Percentiles rank a stretch among this genome's conserved stretches.
These are phyloP conservation scores for Eupithecia abbreviata DNA, from an alignment of 2,888 invertebrate genomes.

Conservation along the genomic window DNA sequence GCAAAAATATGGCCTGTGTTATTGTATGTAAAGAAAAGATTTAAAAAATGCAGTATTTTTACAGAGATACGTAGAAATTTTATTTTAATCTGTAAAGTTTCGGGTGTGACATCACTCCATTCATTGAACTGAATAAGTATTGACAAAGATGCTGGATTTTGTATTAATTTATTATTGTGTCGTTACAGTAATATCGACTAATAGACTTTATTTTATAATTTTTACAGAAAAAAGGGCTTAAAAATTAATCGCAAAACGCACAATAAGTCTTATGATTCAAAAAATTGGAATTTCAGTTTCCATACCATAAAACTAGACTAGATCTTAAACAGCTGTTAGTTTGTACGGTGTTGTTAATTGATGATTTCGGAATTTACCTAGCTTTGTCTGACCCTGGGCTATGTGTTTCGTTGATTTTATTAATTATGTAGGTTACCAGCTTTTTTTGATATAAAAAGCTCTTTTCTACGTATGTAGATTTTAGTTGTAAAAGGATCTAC, in stretches of 20 bases:
- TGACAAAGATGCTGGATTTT: not conserved
- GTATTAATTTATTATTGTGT: not conserved
- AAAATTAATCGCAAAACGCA: not conserved
- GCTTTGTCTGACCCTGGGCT: not conserved
- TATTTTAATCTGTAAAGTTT: not conserved
- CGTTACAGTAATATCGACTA: not conserved
- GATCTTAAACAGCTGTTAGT: not conserved
- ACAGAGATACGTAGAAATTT: not conserved
- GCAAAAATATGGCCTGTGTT: not conserved
- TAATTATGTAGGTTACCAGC: not conserved
- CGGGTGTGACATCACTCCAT: not conserved
- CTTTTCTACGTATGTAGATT: not conserved
- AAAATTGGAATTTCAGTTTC: not conserved
- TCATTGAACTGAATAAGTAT: not conserved
- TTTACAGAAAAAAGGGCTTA: not conserved
- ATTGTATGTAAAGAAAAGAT: not conserved
- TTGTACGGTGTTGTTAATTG: not conserved
- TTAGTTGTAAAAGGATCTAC: not conserved
- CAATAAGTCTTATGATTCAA: not conserved
- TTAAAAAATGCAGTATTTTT: not conserved
- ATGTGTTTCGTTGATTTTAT: not conserved
- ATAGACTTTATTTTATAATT: not conserved
- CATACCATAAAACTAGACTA: not conserved
- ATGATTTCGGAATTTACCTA: not conserved
- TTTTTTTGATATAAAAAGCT: not conserved